Conservation (phyloP, 2,888 invertebrate species). For the Thymelicus acteon region DNA sequence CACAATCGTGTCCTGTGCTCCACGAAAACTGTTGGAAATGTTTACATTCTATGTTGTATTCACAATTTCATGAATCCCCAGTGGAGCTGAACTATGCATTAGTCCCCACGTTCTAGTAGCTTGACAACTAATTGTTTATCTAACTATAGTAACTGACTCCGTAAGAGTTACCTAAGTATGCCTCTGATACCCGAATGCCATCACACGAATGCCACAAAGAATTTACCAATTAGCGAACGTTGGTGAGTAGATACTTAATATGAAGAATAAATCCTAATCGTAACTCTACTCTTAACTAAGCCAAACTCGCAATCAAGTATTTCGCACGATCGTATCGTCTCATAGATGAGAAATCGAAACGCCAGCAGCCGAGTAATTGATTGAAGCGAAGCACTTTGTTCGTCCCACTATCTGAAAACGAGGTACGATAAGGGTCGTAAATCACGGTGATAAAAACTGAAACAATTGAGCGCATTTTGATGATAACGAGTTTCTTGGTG, state of each 20-base stretch:
- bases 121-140: too few species aligned
- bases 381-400: slow-evolving; percentile 66
- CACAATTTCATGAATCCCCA: too few species aligned
- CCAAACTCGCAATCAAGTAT: slow-evolving; percentile 28
- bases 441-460: slow-evolving; percentile 71
- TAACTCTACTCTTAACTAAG: slow-evolving; percentile 34
- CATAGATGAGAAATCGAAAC: slow-evolving; percentile 63
- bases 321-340: slow-evolving; percentile 15
- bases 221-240: too few species aligned
- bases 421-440: slow-evolving; percentile 70
- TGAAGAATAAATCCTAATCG: slow-evolving; percentile 2
- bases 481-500: slow-evolving; percentile 46
- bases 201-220: too few species aligned
- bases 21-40: slow-evolving; percentile 6
- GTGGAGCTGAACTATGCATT: too few species aligned
- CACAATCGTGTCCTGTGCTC: background rate
- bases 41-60: too few species aligned
- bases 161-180: too few species aligned
- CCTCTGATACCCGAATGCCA: too few species aligned
- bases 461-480: slow-evolving; percentile 47
- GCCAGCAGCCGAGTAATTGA: slow-evolving; percentile 68
- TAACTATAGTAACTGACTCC: too few species aligned
- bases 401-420: slow-evolving; percentile 60
- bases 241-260: too few species aligned
- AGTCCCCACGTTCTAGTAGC: too few species aligned